Evolutionary conservation across 2,888 invertebrate genomes (phyloP).

Genomic region (Scotopteryx bipunctaria): DNA sequence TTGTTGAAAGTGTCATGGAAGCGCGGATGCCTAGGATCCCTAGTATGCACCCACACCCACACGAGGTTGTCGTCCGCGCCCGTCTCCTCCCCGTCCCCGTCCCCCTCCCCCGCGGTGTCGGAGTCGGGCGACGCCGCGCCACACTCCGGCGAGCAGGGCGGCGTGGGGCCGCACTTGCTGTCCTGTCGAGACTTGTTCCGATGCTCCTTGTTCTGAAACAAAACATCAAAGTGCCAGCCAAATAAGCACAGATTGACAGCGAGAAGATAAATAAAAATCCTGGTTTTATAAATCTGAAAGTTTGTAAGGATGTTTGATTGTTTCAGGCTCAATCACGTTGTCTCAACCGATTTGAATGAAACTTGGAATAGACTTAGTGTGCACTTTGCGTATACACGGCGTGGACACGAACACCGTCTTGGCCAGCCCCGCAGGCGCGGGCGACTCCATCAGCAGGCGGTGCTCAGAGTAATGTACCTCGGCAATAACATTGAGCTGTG

Average conservation of each 20-base stretch:
- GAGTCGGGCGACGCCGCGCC: constrained; percentile 35
- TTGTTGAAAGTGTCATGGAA: constrained; percentile 86
- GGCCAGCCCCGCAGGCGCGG: constrained; percentile 72
- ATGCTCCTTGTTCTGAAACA: constrained; percentile 33
- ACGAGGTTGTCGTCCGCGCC: constrained; percentile 87
- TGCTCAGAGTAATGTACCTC: constrained; percentile 78
- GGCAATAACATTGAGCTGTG: constrained; percentile 52
- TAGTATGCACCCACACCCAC: constrained; percentile 86
- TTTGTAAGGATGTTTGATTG: too few species aligned
- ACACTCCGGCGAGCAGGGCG: constrained; percentile 86
- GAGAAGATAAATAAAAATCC: too few species aligned
- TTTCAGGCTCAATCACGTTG: too few species aligned
- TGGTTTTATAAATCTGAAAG: too few species aligned
- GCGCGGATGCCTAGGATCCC: constrained; percentile 86
- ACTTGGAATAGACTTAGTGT: too few species aligned
- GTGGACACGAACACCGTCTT: constrained; percentile 86
- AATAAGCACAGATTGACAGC: too few species aligned
- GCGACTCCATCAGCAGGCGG: constrained; percentile 92
- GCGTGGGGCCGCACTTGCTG: constrained; percentile 78
- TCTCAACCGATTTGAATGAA: too few species aligned
- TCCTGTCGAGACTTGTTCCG: constrained; percentile 48
- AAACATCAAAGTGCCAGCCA: background rate
- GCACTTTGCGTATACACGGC: too few species aligned
- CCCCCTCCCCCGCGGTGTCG: constrained; percentile 23
- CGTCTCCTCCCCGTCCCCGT: constrained; percentile 69